Percentiles rank a stretch among this genome's conserved stretches.
Conservation (phyloP, 2,888 invertebrate genomes). For the Pseudococcus viburni region DNA sequence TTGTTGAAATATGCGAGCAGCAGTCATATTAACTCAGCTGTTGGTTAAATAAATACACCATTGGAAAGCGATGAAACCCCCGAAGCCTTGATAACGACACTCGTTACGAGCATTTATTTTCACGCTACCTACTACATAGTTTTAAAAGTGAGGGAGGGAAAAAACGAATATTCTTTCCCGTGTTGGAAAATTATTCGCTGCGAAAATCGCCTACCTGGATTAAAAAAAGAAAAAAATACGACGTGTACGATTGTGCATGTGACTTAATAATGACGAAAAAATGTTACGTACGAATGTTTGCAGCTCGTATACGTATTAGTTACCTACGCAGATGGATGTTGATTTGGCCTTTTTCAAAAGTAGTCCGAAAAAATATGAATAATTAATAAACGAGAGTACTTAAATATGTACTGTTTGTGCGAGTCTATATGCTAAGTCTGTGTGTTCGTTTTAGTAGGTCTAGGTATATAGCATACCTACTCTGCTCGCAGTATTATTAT, state of each 20-base stretch:
- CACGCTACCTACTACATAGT: neutral
- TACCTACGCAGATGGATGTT: neutral
- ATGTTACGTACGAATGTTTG: neutral
- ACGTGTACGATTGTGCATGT: neutral
- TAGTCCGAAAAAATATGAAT: neutral
- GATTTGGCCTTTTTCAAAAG: neutral
- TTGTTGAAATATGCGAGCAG: neutral
- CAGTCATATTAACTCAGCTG: neutral
- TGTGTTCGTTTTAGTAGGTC: too few species aligned
- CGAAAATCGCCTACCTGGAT: neutral
- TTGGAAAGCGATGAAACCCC: neutral
- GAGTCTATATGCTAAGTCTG: too few species aligned
- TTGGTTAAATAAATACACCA: neutral
- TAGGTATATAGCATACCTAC: too few species aligned
- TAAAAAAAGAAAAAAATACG: neutral
- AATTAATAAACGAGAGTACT: neutral
- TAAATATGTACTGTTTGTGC: too few species aligned
- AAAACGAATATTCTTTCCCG: neutral
- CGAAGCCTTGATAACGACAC: neutral
- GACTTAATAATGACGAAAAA: too few species aligned
- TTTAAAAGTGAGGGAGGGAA: neutral
- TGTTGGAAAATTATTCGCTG: neutral
- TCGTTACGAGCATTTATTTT: neutral
- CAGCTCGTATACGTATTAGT: too few species aligned
- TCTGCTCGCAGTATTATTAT: too few species aligned